These are phyloP conservation scores for Drosophila quinaria DNA, from an alignment of 2,888 invertebrate genomes.

Conservation along the genomic window DNA sequence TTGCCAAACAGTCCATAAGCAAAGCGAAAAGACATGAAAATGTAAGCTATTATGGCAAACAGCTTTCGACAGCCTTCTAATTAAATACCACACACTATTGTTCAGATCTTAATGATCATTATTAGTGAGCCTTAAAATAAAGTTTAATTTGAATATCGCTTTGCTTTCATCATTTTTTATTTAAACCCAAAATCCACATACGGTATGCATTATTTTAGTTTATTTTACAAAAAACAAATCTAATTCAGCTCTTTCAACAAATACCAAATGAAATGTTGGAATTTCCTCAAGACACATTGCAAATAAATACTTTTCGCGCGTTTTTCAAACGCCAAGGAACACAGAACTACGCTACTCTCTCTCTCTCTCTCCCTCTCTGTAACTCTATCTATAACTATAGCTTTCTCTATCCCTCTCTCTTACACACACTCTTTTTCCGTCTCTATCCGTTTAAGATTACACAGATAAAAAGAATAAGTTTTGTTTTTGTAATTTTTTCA, in stretches of 20 bases:
- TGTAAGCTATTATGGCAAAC: not conserved
- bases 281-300: slow-evolving; percentile 80
- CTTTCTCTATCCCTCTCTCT: slow-evolving; percentile 14
- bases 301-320: slow-evolving; percentile 56
- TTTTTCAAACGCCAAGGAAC: slow-evolving; percentile 58
- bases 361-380: slow-evolving; percentile 14
- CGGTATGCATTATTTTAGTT: slow-evolving; percentile 27
- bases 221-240: slow-evolving; percentile 64
- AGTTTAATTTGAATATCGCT: not conserved
- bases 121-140: not conserved
- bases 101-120: not conserved
- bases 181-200: slow-evolving; percentile 6
- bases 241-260: slow-evolving; percentile 85
- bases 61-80: not conserved
- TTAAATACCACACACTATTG: not conserved
- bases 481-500: slow-evolving; percentile 6
- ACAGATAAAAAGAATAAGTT: too few relatives aligned
- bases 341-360: slow-evolving; percentile 55
- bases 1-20: not conserved
- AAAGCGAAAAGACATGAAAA: not conserved
- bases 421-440: slow-evolving; percentile 2
- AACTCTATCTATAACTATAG: slow-evolving; percentile 12
- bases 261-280: slow-evolving; percentile 82
- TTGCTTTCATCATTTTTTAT: not conserved
- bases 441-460: not conserved